These are phyloP conservation scores for Brotula barbata DNA, from an alignment of 2,797 vertebrate genomes.

Conservation along the genomic window DNA sequence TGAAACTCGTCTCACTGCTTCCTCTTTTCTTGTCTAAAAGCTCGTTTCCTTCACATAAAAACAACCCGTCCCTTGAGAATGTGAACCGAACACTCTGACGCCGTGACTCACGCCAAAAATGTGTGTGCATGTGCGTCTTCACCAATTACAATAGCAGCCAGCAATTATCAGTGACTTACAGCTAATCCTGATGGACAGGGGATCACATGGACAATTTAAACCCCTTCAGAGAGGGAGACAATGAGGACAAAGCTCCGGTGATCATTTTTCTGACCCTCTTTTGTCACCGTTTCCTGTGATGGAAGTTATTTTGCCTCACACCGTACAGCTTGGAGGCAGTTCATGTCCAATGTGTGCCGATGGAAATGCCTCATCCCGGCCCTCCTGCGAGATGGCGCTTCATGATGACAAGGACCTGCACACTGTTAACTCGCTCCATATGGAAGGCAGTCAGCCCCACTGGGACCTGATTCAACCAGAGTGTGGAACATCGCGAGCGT, in stretches of 20 bases:
- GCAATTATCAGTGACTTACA: background rate
- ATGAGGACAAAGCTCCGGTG: constrained; percentile 14
- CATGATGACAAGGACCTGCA: constrained; percentile 55
- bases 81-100: too few relatives aligned
- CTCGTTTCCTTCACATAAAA: too few relatives aligned
- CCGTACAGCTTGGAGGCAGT: background rate
- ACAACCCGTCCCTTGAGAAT: too few relatives aligned
- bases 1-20: background rate
- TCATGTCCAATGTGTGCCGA: background rate
- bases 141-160: constrained; percentile 10
- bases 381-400: constrained; percentile 62
- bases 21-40: background rate
- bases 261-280: too few relatives aligned
- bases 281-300: background rate
- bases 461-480: constrained; percentile 59
- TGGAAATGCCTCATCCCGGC: constrained; percentile 4
- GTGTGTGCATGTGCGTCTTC: background rate
- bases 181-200: constrained; percentile 24
- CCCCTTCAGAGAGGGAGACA: background rate
- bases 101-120: too few relatives aligned
- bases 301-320: background rate
- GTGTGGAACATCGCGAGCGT: constrained; percentile 48
- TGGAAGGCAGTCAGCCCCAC: constrained; percentile 50
- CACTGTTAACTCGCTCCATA: constrained; percentile 57
- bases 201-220: background rate